Evolutionary conservation across 2,797 vertebrate species (phyloP), one percentile per base, ranked within the genome.

Genomic region (Aeoliscus strigatus): DNA sequence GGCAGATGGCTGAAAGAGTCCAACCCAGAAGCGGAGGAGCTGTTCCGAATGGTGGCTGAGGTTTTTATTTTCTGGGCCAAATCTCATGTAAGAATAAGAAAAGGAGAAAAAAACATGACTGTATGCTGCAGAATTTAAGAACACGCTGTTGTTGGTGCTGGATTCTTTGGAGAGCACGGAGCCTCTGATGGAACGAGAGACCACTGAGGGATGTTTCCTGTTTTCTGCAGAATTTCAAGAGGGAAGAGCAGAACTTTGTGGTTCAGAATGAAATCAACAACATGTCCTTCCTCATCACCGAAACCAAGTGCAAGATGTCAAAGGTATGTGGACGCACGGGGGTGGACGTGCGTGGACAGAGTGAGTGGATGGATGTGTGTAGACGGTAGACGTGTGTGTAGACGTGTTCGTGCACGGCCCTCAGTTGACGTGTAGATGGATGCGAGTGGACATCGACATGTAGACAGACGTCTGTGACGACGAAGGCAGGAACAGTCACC

Each of bases 251-350:
- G 78, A 99, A 99, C 87, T 99, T 98, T 91, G 95, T 99, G 67
- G 94, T 99, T 82, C 96, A 99, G 77, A 98, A 99, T 82, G 96
- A 98, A 85, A 99, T 99, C 85, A 99, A 98, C 84, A 98, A 99
- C 79, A 82, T 99, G 83, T 91, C 94, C 43, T 99, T 99, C 87
- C 88, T 99, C 60, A 98, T 91, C 28, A 93, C 90, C 77, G 93
- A 96, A 76, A 91, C 86, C 80, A 93, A 91, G 66, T 87, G 90
- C 32, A 98, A 99, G 82, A 95, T 98, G 93, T 96, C 94, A 39
- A 99, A 98, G 90, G 96, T 97, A 91, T 90, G 86, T 82, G 12
- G 3, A 10, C 14, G 2, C 14, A 23, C 9, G 6, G 6, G 6
- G 6, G 3, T 3, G 6, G 18, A 6, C 6, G 6, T n/a, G n/a